phyloP scores from a whole-genome alignment of 2,113 vertebrate genomes.

The Muntiacus reevesi region DNA sequence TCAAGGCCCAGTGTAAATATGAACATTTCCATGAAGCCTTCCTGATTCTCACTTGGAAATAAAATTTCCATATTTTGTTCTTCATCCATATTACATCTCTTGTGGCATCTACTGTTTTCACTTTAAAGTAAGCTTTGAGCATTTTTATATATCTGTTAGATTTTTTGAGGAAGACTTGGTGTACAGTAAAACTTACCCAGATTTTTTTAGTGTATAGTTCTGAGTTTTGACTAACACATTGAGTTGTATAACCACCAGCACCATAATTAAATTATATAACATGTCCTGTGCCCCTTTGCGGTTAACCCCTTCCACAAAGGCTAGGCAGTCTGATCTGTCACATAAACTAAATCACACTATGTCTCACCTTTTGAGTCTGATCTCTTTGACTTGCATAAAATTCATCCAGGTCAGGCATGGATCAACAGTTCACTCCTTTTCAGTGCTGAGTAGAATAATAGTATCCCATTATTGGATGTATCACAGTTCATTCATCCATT shows the following conservation, averaged over 20 bases:
- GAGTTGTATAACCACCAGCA: neutral
- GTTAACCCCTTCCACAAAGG: neutral
- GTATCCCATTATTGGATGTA: neutral
- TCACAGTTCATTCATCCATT: neutral
- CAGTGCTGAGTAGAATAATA: neutral
- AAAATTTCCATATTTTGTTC: neutral
- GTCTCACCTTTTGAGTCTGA: neutral
- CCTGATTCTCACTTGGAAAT: neutral
- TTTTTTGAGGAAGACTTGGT: neutral
- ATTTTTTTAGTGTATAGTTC: neutral
- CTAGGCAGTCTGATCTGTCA: neutral
- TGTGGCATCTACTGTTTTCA: neutral
- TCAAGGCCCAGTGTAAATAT: neutral
- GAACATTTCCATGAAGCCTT: neutral
- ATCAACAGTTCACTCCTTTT: neutral
- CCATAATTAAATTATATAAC: neutral
- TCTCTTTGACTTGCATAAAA: neutral
- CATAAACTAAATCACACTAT: neutral
- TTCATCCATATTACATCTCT: neutral
- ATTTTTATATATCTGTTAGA: neutral
- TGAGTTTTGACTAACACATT: neutral
- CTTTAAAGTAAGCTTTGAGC: neutral
- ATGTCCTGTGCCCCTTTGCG: neutral
- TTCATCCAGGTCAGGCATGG: accelerated
- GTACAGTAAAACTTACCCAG: neutral